Evolutionary conservation across 1,140 invertebrate genomes (phyloP).

Genomic region (Xylocopa sonorina): DNA sequence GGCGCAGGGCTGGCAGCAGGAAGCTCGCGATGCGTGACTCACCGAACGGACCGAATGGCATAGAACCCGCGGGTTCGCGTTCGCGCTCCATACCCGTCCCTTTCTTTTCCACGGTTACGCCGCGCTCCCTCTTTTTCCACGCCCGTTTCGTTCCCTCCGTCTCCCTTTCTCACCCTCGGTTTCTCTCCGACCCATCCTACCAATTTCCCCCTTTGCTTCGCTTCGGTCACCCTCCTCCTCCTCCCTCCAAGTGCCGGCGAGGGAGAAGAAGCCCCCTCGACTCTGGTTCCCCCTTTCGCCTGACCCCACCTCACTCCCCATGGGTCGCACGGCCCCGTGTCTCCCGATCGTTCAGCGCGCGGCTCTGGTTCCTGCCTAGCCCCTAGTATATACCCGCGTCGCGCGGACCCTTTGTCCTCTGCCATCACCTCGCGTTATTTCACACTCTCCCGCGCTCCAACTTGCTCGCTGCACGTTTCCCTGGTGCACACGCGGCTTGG

Average conservation of each 20-base stretch:
- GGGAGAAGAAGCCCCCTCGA: slow-evolving; percentile 63
- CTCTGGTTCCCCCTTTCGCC: slow-evolving; percentile 39
- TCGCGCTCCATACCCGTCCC: slow-evolving; percentile 57
- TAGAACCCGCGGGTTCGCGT: slow-evolving; percentile 71
- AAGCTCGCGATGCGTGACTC: slow-evolving; percentile 81
- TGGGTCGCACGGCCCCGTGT: slow-evolving; percentile 26
- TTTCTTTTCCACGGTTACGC: not conserved
- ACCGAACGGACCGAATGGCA: slow-evolving; percentile 73
- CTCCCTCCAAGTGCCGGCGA: slow-evolving; percentile 33
- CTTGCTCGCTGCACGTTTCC: slow-evolving; percentile 4
- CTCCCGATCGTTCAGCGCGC: slow-evolving; percentile 31
- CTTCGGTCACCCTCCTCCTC: slow-evolving; percentile 30
- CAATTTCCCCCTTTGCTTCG: slow-evolving; percentile 55
- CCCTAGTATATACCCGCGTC: slow-evolving; percentile 72
- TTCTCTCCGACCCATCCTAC: slow-evolving; percentile 33
- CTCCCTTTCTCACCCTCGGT: not conserved
- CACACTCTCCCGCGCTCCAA: slow-evolving; percentile 72
- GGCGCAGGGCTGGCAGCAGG: slow-evolving; percentile 72
- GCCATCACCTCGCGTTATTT: slow-evolving; percentile 80
- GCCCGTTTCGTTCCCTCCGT: slow-evolving; percentile 26
- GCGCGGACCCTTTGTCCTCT: slow-evolving; percentile 77
- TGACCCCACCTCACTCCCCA: not conserved
- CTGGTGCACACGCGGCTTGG: slow-evolving; percentile 26
- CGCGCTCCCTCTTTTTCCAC: not conserved
- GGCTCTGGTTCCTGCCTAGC: slow-evolving; percentile 67